Conservation (phyloP, 2,113 vertebrate species). For the Pica pica region DNA sequence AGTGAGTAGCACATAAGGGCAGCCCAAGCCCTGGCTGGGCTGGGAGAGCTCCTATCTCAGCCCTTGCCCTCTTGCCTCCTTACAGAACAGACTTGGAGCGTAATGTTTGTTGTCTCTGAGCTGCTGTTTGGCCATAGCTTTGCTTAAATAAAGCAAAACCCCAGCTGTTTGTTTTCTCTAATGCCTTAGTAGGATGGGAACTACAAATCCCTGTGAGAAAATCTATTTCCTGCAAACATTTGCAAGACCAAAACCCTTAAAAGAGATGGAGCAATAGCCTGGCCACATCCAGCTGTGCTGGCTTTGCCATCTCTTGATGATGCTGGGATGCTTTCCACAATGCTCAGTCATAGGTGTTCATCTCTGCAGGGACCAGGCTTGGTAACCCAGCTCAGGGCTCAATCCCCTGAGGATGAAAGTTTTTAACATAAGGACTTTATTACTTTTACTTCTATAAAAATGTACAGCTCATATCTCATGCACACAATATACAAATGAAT, state of each 20-base stretch:
- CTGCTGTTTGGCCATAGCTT: neutral
- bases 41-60: neutral
- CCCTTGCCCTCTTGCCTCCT: no score
- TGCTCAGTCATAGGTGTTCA: accelerated
- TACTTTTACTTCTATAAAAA: neutral
- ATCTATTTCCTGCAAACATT: neutral
- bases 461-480: neutral
- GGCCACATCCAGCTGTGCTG: neutral
- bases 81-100: neutral
- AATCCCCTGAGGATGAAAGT: neutral
- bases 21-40: neutral
- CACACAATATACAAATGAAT: neutral
- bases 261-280: neutral
- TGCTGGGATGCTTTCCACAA: neutral
- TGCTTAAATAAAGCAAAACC: neutral
- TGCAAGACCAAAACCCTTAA: neutral
- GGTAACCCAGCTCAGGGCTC: neutral
- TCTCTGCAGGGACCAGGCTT: neutral
- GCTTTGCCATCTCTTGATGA: neutral
- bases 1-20: neutral
- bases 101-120: accelerated
- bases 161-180: neutral
- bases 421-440: neutral
- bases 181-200: neutral
- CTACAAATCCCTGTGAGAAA: neutral